Base-by-base conservation (phyloP, 2,888 invertebrate species). In the Tachina grossa region DNA sequence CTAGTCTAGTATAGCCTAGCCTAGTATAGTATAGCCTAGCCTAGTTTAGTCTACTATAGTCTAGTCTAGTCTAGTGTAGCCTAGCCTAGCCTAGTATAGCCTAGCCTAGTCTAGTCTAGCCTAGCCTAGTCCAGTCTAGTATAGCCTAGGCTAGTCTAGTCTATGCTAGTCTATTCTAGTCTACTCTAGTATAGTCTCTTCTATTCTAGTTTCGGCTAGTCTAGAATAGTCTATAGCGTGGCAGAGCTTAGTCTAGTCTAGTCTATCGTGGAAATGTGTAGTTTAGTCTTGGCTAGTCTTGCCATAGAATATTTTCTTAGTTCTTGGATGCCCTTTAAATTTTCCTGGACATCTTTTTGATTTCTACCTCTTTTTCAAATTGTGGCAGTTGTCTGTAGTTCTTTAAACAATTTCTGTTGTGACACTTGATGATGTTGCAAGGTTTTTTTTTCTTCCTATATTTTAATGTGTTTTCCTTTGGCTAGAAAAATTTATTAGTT, bases 381-480 rank as follows among this genome's bases (percentile, higher is more conserved):
- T 79, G 66, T 75, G 61, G 45, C 61, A 69, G 63, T 65, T 84
- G 79, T 75, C 74, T 49, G 22, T 22, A 69, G 65, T 66, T 72
- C 49, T 66, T 51, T 55, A 59, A 1, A 51, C 65, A 47, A 78
- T 69, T 63, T 69, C 49, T 79, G 55, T 57, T 71, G 68, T 84
- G 84, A 80, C 84, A 84, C 84, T 84, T 84, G 84, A 49, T 77
- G 68, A 47, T 72, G 77, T 77, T 81, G 84, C 72, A 19, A 72
- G 10, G 9, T 49, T 78, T 65, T 55, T 49, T 10, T 14, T 65
- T 19, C n/a, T n/a, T 78, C 14, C 13, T 55, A 16, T 68, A 57
- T 79, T 31, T n/a, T 1, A 14, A 11, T 55, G 43, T 76, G 45
- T 53, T 1, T 55, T 51, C n/a, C n/a, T 41, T 1, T 4, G 10